Base-by-base conservation (phyloP, 2,113 vertebrate genomes). In the Pseudorectes ferrugineus region DNA sequence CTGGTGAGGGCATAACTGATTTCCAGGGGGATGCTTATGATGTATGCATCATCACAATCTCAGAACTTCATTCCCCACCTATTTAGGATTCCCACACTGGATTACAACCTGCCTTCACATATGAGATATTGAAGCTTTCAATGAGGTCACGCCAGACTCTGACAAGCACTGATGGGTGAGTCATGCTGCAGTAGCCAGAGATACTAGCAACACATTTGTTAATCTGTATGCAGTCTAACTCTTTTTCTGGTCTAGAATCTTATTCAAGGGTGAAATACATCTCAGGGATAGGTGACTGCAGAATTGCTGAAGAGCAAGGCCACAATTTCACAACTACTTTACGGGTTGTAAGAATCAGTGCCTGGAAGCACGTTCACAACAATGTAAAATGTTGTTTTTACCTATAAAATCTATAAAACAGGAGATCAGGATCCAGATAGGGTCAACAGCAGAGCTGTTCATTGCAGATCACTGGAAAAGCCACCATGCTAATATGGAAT, bases 161-260 rank as follows among this genome's bases (percentile, higher is more conserved):
- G 96, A 97, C 97, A 97, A 95, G 97, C 94, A 94, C 95, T 96
- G 97, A 97, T 89, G 96, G 84, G 96, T 98, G 98, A 98, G 93
- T 98, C 98, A 98, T 98, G 88, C 95, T 95, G 97, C 97, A 97
- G 97, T 97, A 98, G 77, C 97, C 97, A 96, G 97, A 96, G 96
- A 97, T 97, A 97, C 95, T 94, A 98, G 97, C 95, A 97, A 93
- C 83, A 95, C 96, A 92, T 96, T 74, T 96, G 96, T 97, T 97
- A 97, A 97, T 97, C 96, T 96, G 95, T 94, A 97, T 97, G 97
- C 97, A 97, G 97, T 68, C 96, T 97, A 93, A 95, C 92, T 96
- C 97, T 91, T 96, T 86, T 96, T 92, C 93, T 81, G 67, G 93
- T 93, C 96, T 93, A 97, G 94, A 96, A 95, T 98, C 89, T 97